These are phyloP conservation scores for Macrophya alboannulata DNA, from an alignment of 2,888 invertebrate species.

Conservation along the genomic window DNA sequence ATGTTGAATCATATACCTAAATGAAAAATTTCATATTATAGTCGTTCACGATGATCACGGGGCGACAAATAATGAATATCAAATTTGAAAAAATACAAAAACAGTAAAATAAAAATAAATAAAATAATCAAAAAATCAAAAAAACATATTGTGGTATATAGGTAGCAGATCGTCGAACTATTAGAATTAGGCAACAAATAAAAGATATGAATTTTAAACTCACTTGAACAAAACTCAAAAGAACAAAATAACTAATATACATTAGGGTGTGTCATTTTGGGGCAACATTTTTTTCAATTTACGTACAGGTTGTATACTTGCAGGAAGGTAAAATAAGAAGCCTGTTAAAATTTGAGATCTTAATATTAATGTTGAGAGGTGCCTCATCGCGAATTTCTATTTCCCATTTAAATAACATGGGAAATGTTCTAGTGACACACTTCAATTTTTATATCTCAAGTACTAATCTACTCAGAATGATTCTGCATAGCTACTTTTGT, in stretches of 20 bases:
- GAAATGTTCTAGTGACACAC: no score
- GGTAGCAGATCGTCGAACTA: conserved; percentile 8
- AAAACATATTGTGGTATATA: background rate
- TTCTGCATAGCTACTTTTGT: no score
- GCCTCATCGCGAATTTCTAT: no score
- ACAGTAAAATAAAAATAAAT: background rate
- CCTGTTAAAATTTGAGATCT: no score
- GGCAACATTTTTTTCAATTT: no score
- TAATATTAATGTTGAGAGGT: no score
- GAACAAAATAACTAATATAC: background rate
- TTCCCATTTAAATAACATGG: no score
- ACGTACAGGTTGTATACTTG: no score
- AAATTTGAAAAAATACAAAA: background rate
- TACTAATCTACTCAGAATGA: no score
- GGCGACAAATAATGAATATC: background rate
- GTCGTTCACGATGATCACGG: background rate
- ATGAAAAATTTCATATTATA: background rate
- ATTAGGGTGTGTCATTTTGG: no score
- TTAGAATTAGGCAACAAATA: background rate
- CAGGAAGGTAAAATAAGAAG: no score
- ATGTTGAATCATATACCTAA: background rate
- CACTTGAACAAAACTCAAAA: background rate
- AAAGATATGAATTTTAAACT: background rate
- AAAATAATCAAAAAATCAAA: background rate
- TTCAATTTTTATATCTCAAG: no score